Evolutionary conservation across 1,140 invertebrate species (phyloP).

Genomic region (Drosophila willistoni): DNA sequence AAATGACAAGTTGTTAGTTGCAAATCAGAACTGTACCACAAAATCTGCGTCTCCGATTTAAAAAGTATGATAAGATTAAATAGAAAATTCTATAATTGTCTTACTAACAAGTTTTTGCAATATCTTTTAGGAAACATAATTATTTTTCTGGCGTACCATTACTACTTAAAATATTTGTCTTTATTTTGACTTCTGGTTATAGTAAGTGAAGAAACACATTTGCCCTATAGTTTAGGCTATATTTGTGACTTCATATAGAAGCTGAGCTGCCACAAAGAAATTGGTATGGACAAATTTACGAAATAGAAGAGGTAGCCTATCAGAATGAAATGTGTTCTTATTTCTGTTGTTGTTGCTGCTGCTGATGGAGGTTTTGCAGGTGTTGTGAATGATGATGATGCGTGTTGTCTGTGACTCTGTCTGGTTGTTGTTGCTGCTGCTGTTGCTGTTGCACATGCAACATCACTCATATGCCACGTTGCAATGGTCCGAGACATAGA

Average conservation of each 20-base stretch:
- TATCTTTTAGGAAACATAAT: no score
- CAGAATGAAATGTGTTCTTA: conserved; percentile 16
- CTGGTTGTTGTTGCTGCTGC: conserved; percentile 22
- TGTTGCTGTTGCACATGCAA: conserved; percentile 25
- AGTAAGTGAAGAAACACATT: no score
- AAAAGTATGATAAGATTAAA: no score
- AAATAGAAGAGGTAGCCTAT: conserved; percentile 2
- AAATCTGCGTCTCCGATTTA: no score
- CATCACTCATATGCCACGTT: conserved; percentile 68
- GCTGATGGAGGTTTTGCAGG: not conserved
- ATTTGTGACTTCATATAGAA: not conserved
- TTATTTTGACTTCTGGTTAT: no score
- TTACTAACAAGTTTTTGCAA: no score
- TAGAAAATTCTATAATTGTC: no score
- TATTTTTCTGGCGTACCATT: no score
- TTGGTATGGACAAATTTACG: conserved; percentile 3
- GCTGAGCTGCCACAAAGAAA: not conserved
- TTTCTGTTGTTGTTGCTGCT: conserved; percentile 14
- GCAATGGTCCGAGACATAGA: conserved; percentile 35
- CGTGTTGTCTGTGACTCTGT: conserved; percentile 42
- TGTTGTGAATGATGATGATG: conserved; percentile 48
- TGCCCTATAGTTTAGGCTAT: no score
- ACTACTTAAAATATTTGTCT: no score
- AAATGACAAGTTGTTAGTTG: no score
- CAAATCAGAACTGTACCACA: no score